Conservation (phyloP, 2,113 vertebrate species). For the Cavia porcellus region DNA sequence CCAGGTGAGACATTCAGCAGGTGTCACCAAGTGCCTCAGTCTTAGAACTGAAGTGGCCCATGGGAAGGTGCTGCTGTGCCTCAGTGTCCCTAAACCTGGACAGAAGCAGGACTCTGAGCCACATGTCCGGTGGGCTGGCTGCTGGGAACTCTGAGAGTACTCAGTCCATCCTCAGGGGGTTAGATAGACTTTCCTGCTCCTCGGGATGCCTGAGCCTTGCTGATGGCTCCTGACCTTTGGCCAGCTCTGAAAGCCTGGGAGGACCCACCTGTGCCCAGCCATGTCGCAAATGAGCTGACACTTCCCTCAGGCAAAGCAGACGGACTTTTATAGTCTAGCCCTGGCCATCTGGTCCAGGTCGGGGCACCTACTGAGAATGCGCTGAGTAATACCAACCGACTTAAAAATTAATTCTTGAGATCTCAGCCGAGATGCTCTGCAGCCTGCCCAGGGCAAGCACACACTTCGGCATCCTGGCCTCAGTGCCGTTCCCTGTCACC, state of each 20-base stretch:
- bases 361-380: constrained; percentile 56
- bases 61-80: neutral
- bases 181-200: neutral
- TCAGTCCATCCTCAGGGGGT: neutral
- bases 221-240: neutral
- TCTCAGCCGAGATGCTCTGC: constrained; percentile 5
- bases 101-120: neutral
- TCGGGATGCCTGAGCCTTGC: neutral
- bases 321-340: constrained; percentile 40
- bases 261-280: neutral
- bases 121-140: neutral
- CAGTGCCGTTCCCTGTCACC: neutral
- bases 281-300: neutral
- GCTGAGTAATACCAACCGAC: constrained; percentile 1
- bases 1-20: neutral
- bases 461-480: neutral
- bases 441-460: neutral
- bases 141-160: too few species aligned
- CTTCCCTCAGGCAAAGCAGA: constrained; percentile 65
- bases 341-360: constrained; percentile 73
- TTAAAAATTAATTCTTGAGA: constrained; percentile 42
- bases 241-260: neutral
- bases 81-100: neutral
- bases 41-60: neutral
- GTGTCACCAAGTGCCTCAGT: fast-evolving